Conservation (phyloP, 2,113 vertebrate species). For the Sylvilagus bachmani region DNA sequence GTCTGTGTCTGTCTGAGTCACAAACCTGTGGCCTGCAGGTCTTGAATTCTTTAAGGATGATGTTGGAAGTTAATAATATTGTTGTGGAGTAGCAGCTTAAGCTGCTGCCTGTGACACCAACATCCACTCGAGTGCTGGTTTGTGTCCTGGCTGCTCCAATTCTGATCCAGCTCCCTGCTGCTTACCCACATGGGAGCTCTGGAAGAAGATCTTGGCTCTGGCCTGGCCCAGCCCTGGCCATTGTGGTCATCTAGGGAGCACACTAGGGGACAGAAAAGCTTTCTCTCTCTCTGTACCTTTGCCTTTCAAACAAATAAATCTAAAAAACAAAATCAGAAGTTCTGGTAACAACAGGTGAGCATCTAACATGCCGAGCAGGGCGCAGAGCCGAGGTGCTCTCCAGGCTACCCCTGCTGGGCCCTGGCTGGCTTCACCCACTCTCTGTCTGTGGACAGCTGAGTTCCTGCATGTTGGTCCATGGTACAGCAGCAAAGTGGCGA, state of each 20-base stretch:
- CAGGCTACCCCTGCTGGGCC: not conserved
- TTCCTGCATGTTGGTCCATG: not conserved
- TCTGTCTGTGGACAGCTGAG: not conserved
- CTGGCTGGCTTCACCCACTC: not conserved
- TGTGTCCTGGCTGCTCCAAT: too few species aligned
- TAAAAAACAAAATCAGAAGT: not conserved
- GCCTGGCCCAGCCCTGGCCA: too few species aligned
- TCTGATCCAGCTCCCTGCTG: too few species aligned
- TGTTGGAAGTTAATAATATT: not conserved
- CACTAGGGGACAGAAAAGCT: too few species aligned
- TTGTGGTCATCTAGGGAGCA: too few species aligned
- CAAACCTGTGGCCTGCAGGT: not conserved
- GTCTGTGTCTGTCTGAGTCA: not conserved
- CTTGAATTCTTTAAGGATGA: not conserved
- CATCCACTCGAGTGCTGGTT: too few species aligned
- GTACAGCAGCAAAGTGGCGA: not conserved
- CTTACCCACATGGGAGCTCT: too few species aligned
- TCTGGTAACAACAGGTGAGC: not conserved
- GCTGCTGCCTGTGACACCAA: too few species aligned
- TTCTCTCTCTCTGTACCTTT: too few species aligned
- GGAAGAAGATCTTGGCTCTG: too few species aligned
- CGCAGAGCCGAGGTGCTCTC: not conserved
- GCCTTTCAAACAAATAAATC: too few species aligned
- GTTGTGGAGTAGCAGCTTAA: too few species aligned
- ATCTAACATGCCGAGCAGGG: not conserved